phyloP scores from a whole-genome alignment of 2,888 invertebrate genomes.

The Dermolepida albohirtum region DNA sequence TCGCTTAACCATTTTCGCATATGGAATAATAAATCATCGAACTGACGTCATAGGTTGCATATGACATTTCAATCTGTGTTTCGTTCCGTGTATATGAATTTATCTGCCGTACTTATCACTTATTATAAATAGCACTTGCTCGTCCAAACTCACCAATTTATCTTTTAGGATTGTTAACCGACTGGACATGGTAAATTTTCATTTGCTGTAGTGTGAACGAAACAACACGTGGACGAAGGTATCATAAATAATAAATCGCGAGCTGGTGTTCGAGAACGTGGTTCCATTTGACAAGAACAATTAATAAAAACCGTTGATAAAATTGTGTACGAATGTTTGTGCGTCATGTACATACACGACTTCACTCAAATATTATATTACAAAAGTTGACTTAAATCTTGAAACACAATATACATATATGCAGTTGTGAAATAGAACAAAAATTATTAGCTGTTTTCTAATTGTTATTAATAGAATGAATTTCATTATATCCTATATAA shows the following conservation, averaged over 20 bases:
- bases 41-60: constrained; percentile 44
- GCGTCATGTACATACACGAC: background rate
- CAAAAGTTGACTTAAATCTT: too few relatives aligned
- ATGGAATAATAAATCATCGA: constrained; percentile 35
- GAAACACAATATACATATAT: too few relatives aligned
- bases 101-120: constrained; percentile 47
- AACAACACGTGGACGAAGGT: constrained; percentile 29
- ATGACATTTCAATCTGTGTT: constrained; percentile 48
- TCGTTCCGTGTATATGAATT: constrained; percentile 41
- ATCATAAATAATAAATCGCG: constrained; percentile 37
- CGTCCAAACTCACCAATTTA: constrained; percentile 47
- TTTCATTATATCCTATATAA: too few relatives aligned
- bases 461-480: too few relatives aligned
- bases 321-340: constrained; percentile 14
- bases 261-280: constrained; percentile 26
- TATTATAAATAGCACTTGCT: constrained; percentile 48
- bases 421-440: background rate
- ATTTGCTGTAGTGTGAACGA: constrained; percentile 38
- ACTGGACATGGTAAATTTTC: constrained; percentile 42
- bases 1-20: constrained; percentile 1
- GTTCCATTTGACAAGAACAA: constrained; percentile 30
- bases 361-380: constrained; percentile 7
- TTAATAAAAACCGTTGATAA: constrained; percentile 31
- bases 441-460: too few relatives aligned
- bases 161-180: constrained; percentile 45